Evolutionary conservation across 1,140 invertebrate species (phyloP).

Genomic region (Scaptomyza pallida): DNA sequence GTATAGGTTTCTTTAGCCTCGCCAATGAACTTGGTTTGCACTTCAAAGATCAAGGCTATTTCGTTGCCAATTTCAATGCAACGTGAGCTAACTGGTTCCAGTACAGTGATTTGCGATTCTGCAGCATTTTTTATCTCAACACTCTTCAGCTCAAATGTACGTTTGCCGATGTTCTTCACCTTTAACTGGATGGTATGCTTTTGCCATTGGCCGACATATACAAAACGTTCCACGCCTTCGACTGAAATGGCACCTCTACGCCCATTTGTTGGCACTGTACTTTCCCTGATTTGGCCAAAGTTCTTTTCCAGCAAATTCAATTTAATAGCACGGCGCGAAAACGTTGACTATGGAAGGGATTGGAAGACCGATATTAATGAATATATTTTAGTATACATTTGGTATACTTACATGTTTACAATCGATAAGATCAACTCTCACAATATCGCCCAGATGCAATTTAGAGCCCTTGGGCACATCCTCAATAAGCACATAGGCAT

Average conservation of each 20-base stretch:
- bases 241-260: constrained; percentile 83
- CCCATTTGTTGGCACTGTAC: not conserved
- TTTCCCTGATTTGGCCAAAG: constrained; percentile 40
- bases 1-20: constrained; percentile 86
- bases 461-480: constrained; percentile 34
- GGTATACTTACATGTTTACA: constrained; percentile 60
- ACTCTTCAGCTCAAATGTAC: constrained; percentile 57
- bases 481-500: constrained; percentile 52
- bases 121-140: constrained; percentile 70
- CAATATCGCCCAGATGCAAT: constrained; percentile 63
- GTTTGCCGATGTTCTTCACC: constrained; percentile 81
- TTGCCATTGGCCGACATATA: constrained; percentile 80
- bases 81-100: constrained; percentile 26
- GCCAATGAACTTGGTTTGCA: constrained; percentile 85
- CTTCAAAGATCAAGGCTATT: constrained; percentile 39
- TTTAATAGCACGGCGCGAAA: constrained; percentile 64
- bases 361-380: not conserved
- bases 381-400: not conserved
- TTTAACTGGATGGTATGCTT: constrained; percentile 67
- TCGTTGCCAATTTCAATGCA: not conserved
- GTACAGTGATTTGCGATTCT: constrained; percentile 71
- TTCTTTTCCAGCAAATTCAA: constrained; percentile 54
- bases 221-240: constrained; percentile 76
- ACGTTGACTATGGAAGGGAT: constrained; percentile 43
- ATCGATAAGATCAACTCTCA: constrained; percentile 68